Evolutionary conservation across 2,113 vertebrate species (phyloP), one percentile per base, ranked within the genome.

Genomic region (Nothobranchius kuhntae): DNA sequence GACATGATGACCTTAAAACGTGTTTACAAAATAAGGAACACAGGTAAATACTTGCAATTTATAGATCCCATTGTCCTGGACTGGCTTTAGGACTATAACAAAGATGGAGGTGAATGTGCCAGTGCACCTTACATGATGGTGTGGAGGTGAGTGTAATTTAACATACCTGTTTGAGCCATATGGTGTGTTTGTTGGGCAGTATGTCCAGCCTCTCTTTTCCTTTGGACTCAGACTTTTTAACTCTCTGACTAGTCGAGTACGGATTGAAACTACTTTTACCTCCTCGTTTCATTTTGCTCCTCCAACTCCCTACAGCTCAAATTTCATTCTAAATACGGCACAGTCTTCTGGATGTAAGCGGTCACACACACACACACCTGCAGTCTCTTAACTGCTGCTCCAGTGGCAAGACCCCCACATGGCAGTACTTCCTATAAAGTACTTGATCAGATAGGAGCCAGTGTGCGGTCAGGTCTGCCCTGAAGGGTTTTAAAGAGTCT

Each of bases 231-330:
- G 60, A 64, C 15, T 91, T 93, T 78, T 80, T 93, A 42, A 83
- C 73, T 61, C 84, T 92, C 73, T 78, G 86, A 48, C 83, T 86
- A 0, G 85, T 93, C 0, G 85, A 75, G 68, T 90, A 91, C 3
- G 95, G 95, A 69, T 94, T 95, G 90, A 94, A 95, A 81, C 93
- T 93, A 10, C 77, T 83, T 72, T 78, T 94, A 7, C 86, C 65
- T 3, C 68, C 87, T 38, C 90, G 89, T 73, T 92, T 94, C 86
- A 93, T 72, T 91, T 92, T 93, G 56, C 68, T 89, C 50, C 53
- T 8, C 1, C 10, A 60, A 35, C 36, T 38, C 0, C 30, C 48
- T 77, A 80, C 30, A 62, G 61, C 56, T 53, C 1, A 0, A 17
- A 15, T 47, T 48, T 55, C 78, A 86, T 77, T 24, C 21, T 68